Evolutionary conservation across 2,888 invertebrate species (phyloP).

Genomic region (Strigamia maritima): DNA sequence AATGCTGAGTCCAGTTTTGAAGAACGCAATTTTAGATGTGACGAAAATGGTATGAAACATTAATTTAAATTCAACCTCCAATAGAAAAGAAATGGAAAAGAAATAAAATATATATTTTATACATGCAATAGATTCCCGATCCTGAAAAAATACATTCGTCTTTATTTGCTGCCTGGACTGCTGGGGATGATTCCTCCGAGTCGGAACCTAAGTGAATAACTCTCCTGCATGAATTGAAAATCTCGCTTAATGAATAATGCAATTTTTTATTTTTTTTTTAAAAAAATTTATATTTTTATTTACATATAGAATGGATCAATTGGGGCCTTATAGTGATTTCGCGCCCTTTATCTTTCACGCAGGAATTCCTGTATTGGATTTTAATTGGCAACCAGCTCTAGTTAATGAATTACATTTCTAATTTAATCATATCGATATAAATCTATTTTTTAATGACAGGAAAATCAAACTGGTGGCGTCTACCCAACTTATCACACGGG

Average conservation of each 20-base stretch:
- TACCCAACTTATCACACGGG: conserved; percentile 52
- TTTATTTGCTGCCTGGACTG: conserved; percentile 34
- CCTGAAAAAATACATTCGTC: not conserved
- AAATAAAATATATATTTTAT: not conserved
- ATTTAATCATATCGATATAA: not conserved
- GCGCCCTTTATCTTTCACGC: conserved; percentile 36
- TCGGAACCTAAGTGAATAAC: not conserved
- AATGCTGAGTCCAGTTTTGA: conserved; percentile 44
- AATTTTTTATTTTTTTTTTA: not conserved
- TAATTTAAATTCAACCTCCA: not conserved
- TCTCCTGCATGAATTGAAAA: not conserved
- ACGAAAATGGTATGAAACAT: conserved; percentile 44
- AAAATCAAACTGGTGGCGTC: conserved; percentile 41
- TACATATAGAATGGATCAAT: conserved; percentile 7
- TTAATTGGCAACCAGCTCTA: conserved; percentile 29
- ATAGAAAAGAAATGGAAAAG: too few relatives aligned
- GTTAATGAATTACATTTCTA: not conserved
- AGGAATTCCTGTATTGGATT: conserved; percentile 39
- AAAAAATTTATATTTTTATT: too few relatives aligned
- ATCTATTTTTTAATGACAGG: not conserved
- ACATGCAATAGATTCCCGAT: conserved; percentile 36
- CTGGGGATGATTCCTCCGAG: not conserved
- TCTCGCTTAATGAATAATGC: not conserved
- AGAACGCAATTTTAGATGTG: conserved; percentile 44
- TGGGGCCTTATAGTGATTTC: conserved; percentile 40